A percentile compares a stretch with the other conserved stretches of the same genome.
Evolutionary conservation across 2,113 vertebrate species (phyloP).

Genomic region (Coreoperca whiteheadi): DNA sequence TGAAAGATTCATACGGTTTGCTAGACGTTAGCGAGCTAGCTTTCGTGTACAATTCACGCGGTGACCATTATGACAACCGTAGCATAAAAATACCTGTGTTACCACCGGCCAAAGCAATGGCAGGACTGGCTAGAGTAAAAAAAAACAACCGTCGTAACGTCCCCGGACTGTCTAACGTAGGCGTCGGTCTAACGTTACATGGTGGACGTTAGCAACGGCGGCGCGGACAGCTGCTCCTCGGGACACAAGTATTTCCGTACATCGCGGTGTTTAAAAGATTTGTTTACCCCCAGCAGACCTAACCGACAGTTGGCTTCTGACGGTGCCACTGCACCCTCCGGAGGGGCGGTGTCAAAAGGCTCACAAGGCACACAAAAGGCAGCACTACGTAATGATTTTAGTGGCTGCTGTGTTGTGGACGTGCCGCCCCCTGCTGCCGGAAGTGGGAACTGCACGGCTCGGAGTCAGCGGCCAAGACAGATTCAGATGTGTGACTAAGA

Average conservation of each 20-base stretch:
- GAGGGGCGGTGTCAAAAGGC: slow-evolving; percentile 80
- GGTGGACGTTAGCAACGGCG: background rate
- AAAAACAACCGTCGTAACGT: slow-evolving; percentile 7
- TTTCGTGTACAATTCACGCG: slow-evolving; percentile 44
- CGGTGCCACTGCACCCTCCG: slow-evolving; percentile 60
- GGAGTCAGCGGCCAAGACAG: no score
- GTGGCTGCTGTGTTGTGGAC: background rate
- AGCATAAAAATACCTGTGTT: slow-evolving; percentile 39
- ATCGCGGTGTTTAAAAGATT: slow-evolving; percentile 54
- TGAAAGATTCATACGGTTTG: slow-evolving; percentile 33
- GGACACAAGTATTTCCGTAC: background rate
- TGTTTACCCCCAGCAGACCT: slow-evolving; percentile 78
- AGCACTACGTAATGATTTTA: slow-evolving; percentile 82
- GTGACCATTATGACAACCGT: slow-evolving; percentile 52
- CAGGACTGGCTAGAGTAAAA: slow-evolving; percentile 29
- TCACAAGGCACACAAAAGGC: slow-evolving; percentile 78
- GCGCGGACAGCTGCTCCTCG: background rate
- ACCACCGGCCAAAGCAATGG: slow-evolving; percentile 40
- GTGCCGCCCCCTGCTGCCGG: slow-evolving; percentile 67
- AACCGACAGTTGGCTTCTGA: slow-evolving; percentile 34
- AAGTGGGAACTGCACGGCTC: slow-evolving; percentile 13
- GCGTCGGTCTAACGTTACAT: slow-evolving; percentile 64
- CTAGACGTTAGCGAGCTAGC: slow-evolving; percentile 37
- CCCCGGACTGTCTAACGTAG: slow-evolving; percentile 3
- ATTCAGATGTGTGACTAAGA: background rate